Conservation (phyloP, 2,113 vertebrate genomes). For the Atractosteus spatula region DNA sequence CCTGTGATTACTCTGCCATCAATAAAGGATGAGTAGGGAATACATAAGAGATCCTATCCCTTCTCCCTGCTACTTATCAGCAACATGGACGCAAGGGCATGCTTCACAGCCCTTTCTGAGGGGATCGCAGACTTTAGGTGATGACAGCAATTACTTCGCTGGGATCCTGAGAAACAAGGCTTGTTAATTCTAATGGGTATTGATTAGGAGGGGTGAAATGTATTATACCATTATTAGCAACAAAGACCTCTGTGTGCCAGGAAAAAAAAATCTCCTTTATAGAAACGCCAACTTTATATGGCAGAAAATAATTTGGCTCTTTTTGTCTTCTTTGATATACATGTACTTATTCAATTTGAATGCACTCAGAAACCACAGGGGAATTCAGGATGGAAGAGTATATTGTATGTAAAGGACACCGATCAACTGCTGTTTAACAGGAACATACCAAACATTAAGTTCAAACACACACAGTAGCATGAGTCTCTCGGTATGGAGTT, state of each 20-base stretch:
- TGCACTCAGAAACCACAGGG: not conserved
- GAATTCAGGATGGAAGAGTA: not conserved
- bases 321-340: not conserved
- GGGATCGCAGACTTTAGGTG: constrained; percentile 45
- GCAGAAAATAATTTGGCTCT: no score
- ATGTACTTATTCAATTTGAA: not conserved
- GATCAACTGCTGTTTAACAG: no score
- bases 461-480: no score
- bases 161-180: constrained; percentile 57
- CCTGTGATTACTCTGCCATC: constrained; percentile 71
- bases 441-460: no score
- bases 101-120: constrained; percentile 30
- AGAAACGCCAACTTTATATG: not conserved
- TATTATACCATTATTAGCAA: constrained; percentile 61
- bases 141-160: constrained; percentile 63
- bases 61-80: constrained; percentile 43
- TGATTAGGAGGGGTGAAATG: constrained; percentile 59
- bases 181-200: constrained; percentile 70
- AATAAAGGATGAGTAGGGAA: constrained; percentile 70
- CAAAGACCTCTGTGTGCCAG: constrained; percentile 13
- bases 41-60: constrained; percentile 51
- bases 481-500: no score
- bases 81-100: constrained; percentile 35
- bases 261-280: constrained; percentile 15
- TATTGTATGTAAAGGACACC: no score